Evolutionary conservation across 1,140 invertebrate genomes (phyloP).

Genomic region (Euwallacea fornicatus): DNA sequence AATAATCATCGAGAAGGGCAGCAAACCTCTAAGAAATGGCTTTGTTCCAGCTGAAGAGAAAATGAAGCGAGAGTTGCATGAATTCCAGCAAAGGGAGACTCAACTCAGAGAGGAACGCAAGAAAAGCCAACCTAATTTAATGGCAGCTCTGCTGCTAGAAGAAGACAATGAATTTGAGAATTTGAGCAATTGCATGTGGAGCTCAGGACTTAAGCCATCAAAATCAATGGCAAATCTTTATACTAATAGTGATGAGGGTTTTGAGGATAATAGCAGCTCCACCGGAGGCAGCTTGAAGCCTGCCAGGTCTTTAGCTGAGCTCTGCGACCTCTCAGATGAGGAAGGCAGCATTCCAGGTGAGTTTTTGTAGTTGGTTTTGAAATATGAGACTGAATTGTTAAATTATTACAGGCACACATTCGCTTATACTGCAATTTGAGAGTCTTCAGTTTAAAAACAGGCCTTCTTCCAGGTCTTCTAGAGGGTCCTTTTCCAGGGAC

Average conservation of each 20-base stretch:
- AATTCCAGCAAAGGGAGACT: constrained; percentile 47
- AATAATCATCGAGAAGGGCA: constrained; percentile 42
- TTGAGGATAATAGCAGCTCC: constrained; percentile 40
- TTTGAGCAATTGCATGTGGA: constrained; percentile 3
- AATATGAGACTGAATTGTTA: background rate
- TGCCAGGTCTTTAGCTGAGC: constrained; percentile 47
- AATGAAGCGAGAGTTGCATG: constrained; percentile 49
- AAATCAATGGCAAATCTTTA: constrained; percentile 48
- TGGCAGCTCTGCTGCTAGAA: constrained; percentile 42
- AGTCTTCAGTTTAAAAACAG: constrained; percentile 37
- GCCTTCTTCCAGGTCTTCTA: constrained; percentile 20
- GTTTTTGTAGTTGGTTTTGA: background rate
- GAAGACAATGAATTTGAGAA: constrained; percentile 36
- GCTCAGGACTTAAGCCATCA: constrained; percentile 40
- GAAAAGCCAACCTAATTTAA: constrained; percentile 49
- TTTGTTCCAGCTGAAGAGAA: constrained; percentile 50
- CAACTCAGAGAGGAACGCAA: constrained; percentile 47
- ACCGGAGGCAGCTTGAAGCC: constrained; percentile 46
- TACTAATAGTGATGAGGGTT: constrained; percentile 40
- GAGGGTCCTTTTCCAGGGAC: constrained; percentile 13
- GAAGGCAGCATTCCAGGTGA: constrained; percentile 46
- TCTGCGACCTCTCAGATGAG: constrained; percentile 51
- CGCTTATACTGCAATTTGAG: constrained; percentile 43
- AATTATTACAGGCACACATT: constrained; percentile 40
- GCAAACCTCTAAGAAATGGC: constrained; percentile 46